Base-by-base conservation (phyloP, 2,797 vertebrate species). In the Vultur gryphus region DNA sequence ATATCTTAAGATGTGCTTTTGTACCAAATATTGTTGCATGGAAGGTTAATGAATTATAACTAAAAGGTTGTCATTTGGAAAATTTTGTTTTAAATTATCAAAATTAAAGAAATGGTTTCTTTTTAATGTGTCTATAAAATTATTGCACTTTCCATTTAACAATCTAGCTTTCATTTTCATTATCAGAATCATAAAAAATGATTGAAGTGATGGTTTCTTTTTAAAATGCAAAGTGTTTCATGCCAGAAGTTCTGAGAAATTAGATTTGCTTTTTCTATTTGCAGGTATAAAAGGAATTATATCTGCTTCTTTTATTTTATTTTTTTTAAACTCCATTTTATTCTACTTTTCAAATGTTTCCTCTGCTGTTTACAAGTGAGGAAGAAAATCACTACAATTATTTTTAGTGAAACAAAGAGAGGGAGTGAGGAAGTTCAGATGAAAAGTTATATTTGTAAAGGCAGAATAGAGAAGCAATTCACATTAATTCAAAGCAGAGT, bases 401-500 rank as follows among this genome's bases (percentile, higher is more conserved):
- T 84, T 86, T 96, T 95, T 84, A 95, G 70, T 72, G 96, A 98
- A 97, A 98, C 94, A 96, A 96, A 97, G 93, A 92, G 88, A 91
- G 66, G 69, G 91, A 97, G 73, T 87, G 41, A 96, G 96, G 97
- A 95, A 96, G 90, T 92, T 97, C 88, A 83, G 90, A 93, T 97
- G 97, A 95, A 96, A 96, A 97, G 96, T 97, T 97, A 73, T 95
- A 97, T 97, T 98, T 96, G 95, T 95, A 95, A 97, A 92, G 96
- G 89, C 83, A 54, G 92, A 96, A 96, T 91, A 87, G 90, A 92
- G 95, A 97, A 88, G 93, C 96, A 98, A 97, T 86, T 86, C 94
- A 58, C 97, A 98, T 98, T 98, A 98, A 98, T 98, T 98, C 98
- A 98, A 97, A 98, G 95, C 95, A 95, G 97, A 96, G 76, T 61